phyloP scores from a whole-genome alignment of 2,797 vertebrate species.

The Malacoraja senta region DNA sequence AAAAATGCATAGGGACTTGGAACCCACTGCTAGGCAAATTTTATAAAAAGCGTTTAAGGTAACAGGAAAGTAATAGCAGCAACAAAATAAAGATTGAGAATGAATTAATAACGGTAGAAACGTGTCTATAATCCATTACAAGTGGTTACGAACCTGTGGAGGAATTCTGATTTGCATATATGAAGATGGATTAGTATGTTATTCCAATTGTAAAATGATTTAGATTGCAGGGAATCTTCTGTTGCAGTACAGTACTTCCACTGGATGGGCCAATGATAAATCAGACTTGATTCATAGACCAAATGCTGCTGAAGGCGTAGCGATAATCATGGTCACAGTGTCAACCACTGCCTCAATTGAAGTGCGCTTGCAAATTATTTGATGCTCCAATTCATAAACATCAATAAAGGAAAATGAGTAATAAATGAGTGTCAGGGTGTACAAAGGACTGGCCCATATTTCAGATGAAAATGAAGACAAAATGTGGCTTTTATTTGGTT shows the following conservation, averaged over 20 bases:
- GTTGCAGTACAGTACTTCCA: slow-evolving; percentile 45
- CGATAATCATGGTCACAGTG: slow-evolving; percentile 67
- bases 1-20: slow-evolving; percentile 44
- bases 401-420: slow-evolving; percentile 77
- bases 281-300: slow-evolving; percentile 62
- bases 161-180: slow-evolving; percentile 20
- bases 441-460: slow-evolving; percentile 78
- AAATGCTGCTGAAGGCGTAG: slow-evolving; percentile 53
- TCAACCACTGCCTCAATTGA: slow-evolving; percentile 74
- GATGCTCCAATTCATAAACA: slow-evolving; percentile 75
- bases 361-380: slow-evolving; percentile 73
- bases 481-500: slow-evolving; percentile 76
- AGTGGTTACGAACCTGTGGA: slow-evolving; percentile 46
- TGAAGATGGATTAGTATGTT: slow-evolving; percentile 62
- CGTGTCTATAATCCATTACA: slow-evolving; percentile 45
- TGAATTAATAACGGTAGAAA: slow-evolving; percentile 47
- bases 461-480: slow-evolving; percentile 81
- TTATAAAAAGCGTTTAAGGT: slow-evolving; percentile 43
- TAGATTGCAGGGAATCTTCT: slow-evolving; percentile 58
- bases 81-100: slow-evolving; percentile 43
- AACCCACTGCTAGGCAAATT: neutral
- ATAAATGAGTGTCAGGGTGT: slow-evolving; percentile 73
- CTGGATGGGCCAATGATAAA: slow-evolving; percentile 55
- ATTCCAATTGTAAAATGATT: slow-evolving; percentile 53
- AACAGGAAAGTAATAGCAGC: slow-evolving; percentile 39